Conservation (phyloP, 2,113 vertebrate species). For the Bungarus multicinctus region DNA sequence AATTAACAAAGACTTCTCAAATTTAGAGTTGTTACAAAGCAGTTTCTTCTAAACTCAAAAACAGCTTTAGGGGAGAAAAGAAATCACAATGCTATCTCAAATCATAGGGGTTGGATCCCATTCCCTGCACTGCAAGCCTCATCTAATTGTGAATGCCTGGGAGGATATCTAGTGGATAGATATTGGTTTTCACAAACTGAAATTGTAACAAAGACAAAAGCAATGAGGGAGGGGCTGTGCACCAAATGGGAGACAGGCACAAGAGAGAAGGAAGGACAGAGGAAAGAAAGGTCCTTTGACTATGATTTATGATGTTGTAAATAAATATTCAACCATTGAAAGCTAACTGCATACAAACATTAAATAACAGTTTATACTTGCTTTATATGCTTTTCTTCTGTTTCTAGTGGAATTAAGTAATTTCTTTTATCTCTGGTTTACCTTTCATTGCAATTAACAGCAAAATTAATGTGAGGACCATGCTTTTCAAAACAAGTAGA, state of each 20-base stretch:
- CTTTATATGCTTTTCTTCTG: not conserved
- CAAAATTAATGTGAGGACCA: not conserved
- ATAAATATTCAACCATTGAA: rapidly evolving
- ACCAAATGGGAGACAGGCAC: not conserved
- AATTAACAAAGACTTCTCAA: not conserved
- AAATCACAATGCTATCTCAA: not conserved
- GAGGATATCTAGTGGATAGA: not conserved
- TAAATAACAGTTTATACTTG: not conserved
- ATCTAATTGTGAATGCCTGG: slow-evolving; percentile 40
- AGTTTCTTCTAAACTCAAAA: slow-evolving; percentile 36
- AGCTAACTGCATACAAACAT: slow-evolving; percentile 15
- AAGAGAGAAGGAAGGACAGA: not conserved
- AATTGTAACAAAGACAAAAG: slow-evolving; percentile 11
- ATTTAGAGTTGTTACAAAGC: slow-evolving; percentile 30
- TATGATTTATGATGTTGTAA: slow-evolving; percentile 23
- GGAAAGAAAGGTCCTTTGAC: not conserved
- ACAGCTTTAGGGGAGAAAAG: slow-evolving; percentile 20
- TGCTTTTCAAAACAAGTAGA: not conserved
- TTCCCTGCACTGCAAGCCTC: slow-evolving; percentile 7
- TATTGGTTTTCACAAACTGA: slow-evolving; percentile 1
- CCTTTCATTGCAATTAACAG: not conserved
- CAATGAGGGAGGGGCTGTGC: not conserved
- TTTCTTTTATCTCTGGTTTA: not conserved
- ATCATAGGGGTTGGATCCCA: not conserved
- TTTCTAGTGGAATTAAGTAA: not conserved